Evolutionary conservation across 2,888 invertebrate genomes (phyloP), one percentile per base, ranked within the genome.

Genomic region (Melanargia galathea): DNA sequence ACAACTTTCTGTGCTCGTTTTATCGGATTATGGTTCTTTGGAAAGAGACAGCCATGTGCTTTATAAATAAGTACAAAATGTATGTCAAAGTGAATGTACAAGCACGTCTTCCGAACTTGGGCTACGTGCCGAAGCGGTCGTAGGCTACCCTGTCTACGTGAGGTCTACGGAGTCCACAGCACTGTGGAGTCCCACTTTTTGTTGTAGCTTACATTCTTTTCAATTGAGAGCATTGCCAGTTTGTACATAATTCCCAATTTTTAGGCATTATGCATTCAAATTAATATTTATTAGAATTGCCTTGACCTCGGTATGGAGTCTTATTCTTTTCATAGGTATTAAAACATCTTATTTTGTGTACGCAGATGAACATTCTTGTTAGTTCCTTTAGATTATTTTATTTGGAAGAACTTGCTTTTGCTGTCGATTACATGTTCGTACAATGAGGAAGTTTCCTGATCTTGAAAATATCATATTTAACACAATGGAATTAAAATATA

Each of bases 101-200:
- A 1, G 11, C 35, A 3, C 35, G 13, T 38, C 8, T 49, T 8
- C 16, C 24, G 30, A 30, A 16, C 35, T 13, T 33, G 18, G 58
- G 20, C 58, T 58, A 58, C 58, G 58, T 58, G 58, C 13, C 58
- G 33, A 13, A 35, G 13, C 33, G 16, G n/a, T 10, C 58, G 58
- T 58, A 58, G 46, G n/a, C 58, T 45, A 22, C 58, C 33, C 33
- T 48, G 58, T 58, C 46, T 58, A 58, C 58, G 58, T 58, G 58
- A 58, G 58, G 46, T 58, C 48, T 58, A 35, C 48, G 35, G 20
- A 46, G 46, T 48, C 20, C 46, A 57, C 57, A 43, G 11, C 24
- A 26, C 33, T n/a, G n/a, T 24, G 10, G 24, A 55, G 55, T 38
- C 26, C 40, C 43, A 40, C 16, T 55, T 55, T 43, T 40, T 26